Evolutionary conservation across 2,113 vertebrate species (phyloP).

Genomic region (Ictidomys tridecemlineatus): DNA sequence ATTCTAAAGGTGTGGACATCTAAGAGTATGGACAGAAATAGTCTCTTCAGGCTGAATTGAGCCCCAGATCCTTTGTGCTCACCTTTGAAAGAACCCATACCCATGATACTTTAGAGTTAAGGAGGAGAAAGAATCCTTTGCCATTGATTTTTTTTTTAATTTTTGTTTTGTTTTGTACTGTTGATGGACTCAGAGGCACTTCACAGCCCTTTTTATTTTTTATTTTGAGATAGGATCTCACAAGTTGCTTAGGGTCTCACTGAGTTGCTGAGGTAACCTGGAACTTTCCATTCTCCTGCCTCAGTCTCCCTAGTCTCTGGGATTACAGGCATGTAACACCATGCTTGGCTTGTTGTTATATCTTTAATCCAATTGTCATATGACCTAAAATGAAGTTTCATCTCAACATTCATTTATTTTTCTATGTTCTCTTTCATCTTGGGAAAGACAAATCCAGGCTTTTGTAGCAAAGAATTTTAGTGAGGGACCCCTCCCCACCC

Average conservation of each 20-base stretch:
- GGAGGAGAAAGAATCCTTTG: neutral
- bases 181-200: too few relatives aligned
- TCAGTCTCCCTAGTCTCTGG: neutral
- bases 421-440: neutral
- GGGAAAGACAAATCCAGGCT: neutral
- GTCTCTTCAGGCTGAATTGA: neutral
- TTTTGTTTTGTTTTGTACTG: too few relatives aligned
- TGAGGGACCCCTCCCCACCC: neutral
- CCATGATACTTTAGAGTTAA: neutral
- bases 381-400: neutral
- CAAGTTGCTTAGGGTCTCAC: too few relatives aligned
- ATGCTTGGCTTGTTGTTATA: neutral
- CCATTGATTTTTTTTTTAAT: neutral
- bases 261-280: neutral
- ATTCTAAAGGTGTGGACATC: neutral
- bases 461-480: conserved; percentile 37
- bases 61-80: neutral
- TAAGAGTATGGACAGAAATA: neutral
- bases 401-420: neutral
- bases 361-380: neutral
- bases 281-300: neutral
- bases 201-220: too few relatives aligned
- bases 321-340: neutral
- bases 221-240: too few relatives aligned
- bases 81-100: neutral